Base-by-base conservation (phyloP, 1,140 invertebrate species). In the Zeugodacus cucurbitae region DNA sequence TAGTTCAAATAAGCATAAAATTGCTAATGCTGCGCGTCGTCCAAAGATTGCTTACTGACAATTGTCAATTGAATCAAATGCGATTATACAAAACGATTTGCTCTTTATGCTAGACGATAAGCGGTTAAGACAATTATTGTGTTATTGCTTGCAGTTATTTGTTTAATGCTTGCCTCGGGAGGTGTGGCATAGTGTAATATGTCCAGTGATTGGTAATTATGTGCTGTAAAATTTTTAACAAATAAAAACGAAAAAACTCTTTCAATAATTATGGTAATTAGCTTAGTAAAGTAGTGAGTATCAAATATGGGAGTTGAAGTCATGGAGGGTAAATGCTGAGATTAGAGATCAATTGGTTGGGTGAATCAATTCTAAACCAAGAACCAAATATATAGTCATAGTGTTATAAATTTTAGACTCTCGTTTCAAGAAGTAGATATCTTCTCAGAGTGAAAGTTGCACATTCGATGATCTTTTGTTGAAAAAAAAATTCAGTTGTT, bases 51-150 rank as follows among this genome's bases (percentile, higher is more conserved):
- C 20, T 37, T 17, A 7, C 34, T 74, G 67, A 37, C 67, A 74
- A 37, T 74, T 74, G 67, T 74, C 67, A 74, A 74, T 74, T 74
- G 67, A 74, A 74, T 41, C 32, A 32, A 34, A 37, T 37, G 67
- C 22, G 8, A 74, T 74, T 74, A 37, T 34, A 74, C 29, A 74
- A 22, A 67, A 67, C 34, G 67, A 74, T 74, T 74, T 37, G 34
- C 67, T 37, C 14, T 74, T 74, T 74, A 32, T 67, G 64, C 64
- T 17, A 67, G 64, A 62, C 26, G 58, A 62, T 26, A 62, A 26
- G 58, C 58, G 58, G 26, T 62, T 22, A 62, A 62, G 58, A 62
- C 58, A 74, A 74, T 22, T 67, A 67, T 17, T 67, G 34, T 20
- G 64, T 67, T 32, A 62, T 17, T 37, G 67, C 67, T 74, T 34